These are phyloP conservation scores for Crotalus helleri DNA, from an alignment of 2,113 vertebrate species.

Conservation along the genomic window DNA sequence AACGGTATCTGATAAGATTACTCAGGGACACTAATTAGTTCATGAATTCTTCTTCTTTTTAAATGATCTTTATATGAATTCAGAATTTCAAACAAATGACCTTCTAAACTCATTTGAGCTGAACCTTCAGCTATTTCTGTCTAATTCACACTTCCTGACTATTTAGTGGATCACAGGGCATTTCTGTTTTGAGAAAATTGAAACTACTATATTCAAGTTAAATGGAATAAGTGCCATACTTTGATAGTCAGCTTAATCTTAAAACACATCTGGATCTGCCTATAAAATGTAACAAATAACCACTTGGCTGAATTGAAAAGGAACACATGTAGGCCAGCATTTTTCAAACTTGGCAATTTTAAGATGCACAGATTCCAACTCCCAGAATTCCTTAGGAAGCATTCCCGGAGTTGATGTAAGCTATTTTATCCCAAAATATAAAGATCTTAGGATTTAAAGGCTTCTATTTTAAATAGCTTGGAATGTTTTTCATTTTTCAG, in stretches of 20 bases:
- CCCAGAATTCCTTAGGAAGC: not conserved
- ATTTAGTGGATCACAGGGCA: not conserved
- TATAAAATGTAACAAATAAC: slow-evolving; percentile 65
- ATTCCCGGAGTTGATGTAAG: not conserved
- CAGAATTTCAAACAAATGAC: slow-evolving; percentile 7
- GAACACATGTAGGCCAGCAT: slow-evolving; percentile 26
- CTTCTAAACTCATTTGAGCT: slow-evolving; percentile 25
- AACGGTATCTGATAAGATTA: not conserved
- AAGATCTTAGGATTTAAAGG: slow-evolving; percentile 28
- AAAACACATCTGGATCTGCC: slow-evolving; percentile 66
- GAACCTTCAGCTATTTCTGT: slow-evolving; percentile 16
- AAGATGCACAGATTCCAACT: not conserved
- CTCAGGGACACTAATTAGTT: not conserved
- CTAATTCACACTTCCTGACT: not conserved
- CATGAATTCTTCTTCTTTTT: not conserved
- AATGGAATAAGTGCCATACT: slow-evolving; percentile 44
- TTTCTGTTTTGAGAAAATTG: slow-evolving; percentile 45
- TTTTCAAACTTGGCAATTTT: not conserved
- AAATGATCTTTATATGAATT: not conserved
- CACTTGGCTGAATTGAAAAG: slow-evolving; percentile 53
- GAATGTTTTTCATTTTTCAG: slow-evolving; percentile 40
- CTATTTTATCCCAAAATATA: slow-evolving; percentile 33
- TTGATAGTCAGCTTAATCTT: slow-evolving; percentile 61
- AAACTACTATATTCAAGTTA: slow-evolving; percentile 45
- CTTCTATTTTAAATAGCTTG: slow-evolving; percentile 49